A percentile compares a stretch with the other conserved stretches of the same genome.
Conservation (phyloP, 30 jellyfish, hydroid and myxozoan species). For the Pelagia noctiluca region DNA sequence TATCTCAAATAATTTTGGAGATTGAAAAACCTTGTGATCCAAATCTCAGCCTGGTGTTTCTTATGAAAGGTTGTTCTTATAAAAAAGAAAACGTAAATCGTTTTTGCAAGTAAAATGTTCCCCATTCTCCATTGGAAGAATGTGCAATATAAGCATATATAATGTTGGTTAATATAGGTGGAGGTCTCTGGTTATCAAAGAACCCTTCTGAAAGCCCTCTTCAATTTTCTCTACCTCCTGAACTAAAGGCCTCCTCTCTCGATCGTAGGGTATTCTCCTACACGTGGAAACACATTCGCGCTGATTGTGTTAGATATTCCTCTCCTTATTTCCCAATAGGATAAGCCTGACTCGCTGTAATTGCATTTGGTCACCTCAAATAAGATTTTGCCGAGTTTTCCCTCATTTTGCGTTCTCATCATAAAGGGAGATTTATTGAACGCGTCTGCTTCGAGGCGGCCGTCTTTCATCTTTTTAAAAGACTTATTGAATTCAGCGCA, state of each 20-base stretch:
- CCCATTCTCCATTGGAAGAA: too few species aligned
- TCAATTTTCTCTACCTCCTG: too few species aligned
- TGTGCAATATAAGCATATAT: too few species aligned
- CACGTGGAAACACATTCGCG: too few species aligned
- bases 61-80: not conserved
- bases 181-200: too few species aligned
- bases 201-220: too few species aligned
- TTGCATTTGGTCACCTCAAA: constrained; percentile 78
- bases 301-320: not conserved
- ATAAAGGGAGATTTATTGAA: constrained; percentile 70
- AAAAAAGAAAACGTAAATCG: too few species aligned
- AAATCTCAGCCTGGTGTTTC: constrained; percentile 2
- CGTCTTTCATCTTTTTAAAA: constrained; percentile 62
- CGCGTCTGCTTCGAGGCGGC: constrained; percentile 71
- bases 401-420: constrained; percentile 36
- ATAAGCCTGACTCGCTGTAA: constrained; percentile 63
- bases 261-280: too few species aligned
- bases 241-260: too few species aligned
- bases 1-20: not conserved
- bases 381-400: constrained; percentile 66
- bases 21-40: not conserved
- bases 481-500: too few species aligned
- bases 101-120: too few species aligned
- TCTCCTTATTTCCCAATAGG: constrained; percentile 65
- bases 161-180: too few species aligned